Evolutionary conservation across 2,113 vertebrate species (phyloP).

Genomic region (Promerops cafer): DNA sequence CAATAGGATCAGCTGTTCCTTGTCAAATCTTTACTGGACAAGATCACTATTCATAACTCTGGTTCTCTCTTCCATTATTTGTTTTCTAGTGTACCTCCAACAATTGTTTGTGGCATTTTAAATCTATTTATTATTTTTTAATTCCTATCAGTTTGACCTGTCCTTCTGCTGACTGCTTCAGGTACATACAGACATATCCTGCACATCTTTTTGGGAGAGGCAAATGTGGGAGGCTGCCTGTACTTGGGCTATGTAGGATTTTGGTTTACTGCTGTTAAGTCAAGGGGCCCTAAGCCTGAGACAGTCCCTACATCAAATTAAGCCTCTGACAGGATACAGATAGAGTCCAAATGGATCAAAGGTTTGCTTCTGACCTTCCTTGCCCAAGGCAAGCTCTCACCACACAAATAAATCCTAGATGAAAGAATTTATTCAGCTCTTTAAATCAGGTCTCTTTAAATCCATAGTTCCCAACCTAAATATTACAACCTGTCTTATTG

Average conservation of each 20-base stretch:
- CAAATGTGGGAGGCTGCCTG: neutral
- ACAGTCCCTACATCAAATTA: neutral
- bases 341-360: slow-evolving; percentile 2
- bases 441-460: neutral
- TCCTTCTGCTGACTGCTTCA: neutral
- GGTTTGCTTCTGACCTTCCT: neutral
- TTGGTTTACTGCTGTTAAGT: neutral
- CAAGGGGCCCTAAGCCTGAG: neutral
- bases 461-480: neutral
- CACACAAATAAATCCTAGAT: slow-evolving; percentile 11
- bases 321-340: neutral
- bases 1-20: neutral
- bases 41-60: neutral
- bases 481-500: neutral
- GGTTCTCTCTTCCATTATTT: neutral
- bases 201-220: neutral
- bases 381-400: neutral
- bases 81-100: neutral
- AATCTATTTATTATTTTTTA: neutral
- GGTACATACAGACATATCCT: neutral
- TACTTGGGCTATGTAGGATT: neutral
- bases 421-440: neutral
- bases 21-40: neutral
- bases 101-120: neutral
- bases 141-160: neutral